Evolutionary conservation across 2,797 vertebrate species (phyloP), one percentile per base, ranked within the genome.

Genomic region (Betta splendens): DNA sequence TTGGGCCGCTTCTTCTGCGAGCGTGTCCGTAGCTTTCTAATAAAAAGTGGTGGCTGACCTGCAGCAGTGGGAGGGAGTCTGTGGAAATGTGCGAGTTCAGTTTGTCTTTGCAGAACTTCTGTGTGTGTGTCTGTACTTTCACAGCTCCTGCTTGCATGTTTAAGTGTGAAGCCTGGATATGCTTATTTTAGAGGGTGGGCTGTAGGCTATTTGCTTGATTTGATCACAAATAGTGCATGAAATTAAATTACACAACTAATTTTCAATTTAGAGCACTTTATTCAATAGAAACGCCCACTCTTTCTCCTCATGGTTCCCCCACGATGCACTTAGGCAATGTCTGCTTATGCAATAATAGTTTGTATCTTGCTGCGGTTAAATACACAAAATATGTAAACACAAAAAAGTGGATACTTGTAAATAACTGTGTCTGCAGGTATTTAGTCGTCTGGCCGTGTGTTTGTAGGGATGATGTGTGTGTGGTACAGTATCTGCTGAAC

Each of bases 181-280:
- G 66, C 51, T 9, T 47, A 4, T 51, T 71, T 79, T 56, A 6
- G 51, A 61, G 65, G 80, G 69, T 63, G 62, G 69, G 64, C 50
- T 72, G 31, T 44, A 9, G 80, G 76, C 71, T 81, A 26, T 79
- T 77, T 79, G 79, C 79, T 80, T 83, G 83, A 84, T 82, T 87
- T 86, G 62, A 83, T 86, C 81, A 74, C 79, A 89, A 88, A 88
- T 88, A 84, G 78, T 59, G 78, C 82, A 79, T 88, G 81, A 84
- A 87, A 89, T 87, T 75, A 69, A 84, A 83, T 86, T 71, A 79
- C 69, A 81, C 65, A 69, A 77, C 63, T 75, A 62, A 76, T 80
- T 79, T 86, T 83, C 73, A 77, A 82, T 87, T 85, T 69, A 52
- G 48, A 74, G 35, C 47, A 50, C 58, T 80, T 85, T 57, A 78